Evolutionary conservation across 2,888 invertebrate species (phyloP).

Genomic region (Hemaris fuciformis): DNA sequence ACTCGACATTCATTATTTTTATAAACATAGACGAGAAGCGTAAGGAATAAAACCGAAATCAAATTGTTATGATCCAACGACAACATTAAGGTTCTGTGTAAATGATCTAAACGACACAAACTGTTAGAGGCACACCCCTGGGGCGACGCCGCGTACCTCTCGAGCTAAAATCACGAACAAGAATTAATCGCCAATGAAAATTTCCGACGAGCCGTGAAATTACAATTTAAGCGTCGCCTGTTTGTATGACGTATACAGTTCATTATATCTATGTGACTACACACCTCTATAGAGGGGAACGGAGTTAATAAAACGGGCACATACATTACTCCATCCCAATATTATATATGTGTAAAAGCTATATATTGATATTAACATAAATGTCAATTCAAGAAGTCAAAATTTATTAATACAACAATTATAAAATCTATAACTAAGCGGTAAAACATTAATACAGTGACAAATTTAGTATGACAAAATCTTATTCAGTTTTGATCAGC

Average conservation of each 20-base stretch:
- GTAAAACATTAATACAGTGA: too few species aligned
- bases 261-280: neutral
- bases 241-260: conserved; percentile 48
- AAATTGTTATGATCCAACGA: conserved; percentile 6
- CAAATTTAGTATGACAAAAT: too few species aligned
- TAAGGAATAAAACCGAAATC: neutral
- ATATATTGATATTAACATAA: too few species aligned
- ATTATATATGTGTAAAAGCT: neutral
- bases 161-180: conserved; percentile 62
- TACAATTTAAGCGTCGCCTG: conserved; percentile 72
- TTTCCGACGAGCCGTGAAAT: conserved; percentile 75
- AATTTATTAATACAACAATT: too few species aligned
- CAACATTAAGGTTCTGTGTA: conserved; percentile 12
- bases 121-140: conserved; percentile 38
- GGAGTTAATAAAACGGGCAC: neutral
- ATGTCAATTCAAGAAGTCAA: too few species aligned
- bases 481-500: too few species aligned
- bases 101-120: conserved; percentile 41
- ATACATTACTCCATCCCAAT: neutral
- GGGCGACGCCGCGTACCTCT: conserved; percentile 39
- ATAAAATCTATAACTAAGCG: too few species aligned
- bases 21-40: neutral
- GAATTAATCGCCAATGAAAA: conserved; percentile 77
- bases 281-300: neutral
- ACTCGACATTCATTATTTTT: neutral